Conservation (phyloP, 2,113 vertebrate species). For the Geothlypis trichas region DNA sequence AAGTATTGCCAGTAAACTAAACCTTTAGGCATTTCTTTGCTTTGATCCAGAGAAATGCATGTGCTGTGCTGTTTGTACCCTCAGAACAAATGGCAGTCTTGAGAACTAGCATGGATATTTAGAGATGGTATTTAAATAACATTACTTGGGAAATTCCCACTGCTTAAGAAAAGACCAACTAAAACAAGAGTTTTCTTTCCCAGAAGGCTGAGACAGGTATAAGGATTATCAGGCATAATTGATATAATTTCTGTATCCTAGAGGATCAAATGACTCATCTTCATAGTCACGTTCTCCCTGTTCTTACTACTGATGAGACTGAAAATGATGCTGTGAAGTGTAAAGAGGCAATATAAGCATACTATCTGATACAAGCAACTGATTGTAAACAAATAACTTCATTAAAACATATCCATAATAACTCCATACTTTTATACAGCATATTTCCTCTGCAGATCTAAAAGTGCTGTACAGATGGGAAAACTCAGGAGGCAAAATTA, state of each 20-base stretch:
- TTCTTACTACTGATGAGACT: not conserved
- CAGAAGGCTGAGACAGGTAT: conserved; percentile 51
- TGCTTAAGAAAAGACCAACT: conserved; percentile 53
- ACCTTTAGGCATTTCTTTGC: conserved; percentile 28
- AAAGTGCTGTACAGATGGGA: conserved; percentile 10
- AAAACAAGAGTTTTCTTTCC: conserved; percentile 37
- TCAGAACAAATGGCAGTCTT: conserved; percentile 52
- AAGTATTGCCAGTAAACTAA: conserved; percentile 7
- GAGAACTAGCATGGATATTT: conserved; percentile 20
- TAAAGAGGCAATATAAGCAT: not conserved
- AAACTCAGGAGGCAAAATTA: not conserved
- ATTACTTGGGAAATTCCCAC: conserved; percentile 51
- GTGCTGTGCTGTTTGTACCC: conserved; percentile 36
- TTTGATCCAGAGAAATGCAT: conserved; percentile 10
- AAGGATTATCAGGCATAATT: conserved; percentile 63
- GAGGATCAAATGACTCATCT: conserved; percentile 58
- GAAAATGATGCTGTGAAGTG: not conserved
- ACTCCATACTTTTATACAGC: not conserved
- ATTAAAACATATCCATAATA: not conserved
- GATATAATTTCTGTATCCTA: conserved; percentile 56
- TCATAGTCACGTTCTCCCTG: conserved; percentile 44
- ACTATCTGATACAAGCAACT: not conserved
- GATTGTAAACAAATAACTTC: not conserved
- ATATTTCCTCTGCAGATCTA: not conserved
- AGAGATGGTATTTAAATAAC: conserved; percentile 44